Conservation (phyloP, 1,140 invertebrate species). For the Drosophila repleta region DNA sequence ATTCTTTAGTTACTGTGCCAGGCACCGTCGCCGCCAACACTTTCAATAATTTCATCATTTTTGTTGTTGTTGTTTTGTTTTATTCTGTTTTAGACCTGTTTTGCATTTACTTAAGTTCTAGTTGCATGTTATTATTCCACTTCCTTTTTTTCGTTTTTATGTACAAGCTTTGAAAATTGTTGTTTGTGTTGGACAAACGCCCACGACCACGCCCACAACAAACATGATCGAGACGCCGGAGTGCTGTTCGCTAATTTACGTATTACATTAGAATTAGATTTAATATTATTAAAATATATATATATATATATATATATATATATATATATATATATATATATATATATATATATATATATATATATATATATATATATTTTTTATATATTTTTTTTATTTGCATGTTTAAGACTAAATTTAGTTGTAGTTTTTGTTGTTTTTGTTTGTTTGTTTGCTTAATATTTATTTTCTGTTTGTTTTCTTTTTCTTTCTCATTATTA, state of each 20-base stretch:
- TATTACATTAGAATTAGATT: conserved; percentile 27
- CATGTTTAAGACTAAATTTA: conserved; percentile 59
- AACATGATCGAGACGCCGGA: conserved; percentile 15
- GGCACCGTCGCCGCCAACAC: conserved; percentile 59
- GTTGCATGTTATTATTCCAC: conserved; percentile 26
- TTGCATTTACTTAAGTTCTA: conserved; percentile 43
- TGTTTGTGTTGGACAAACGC: conserved; percentile 36
- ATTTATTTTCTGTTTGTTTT: conserved; percentile 29
- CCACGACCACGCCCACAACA: conserved; percentile 16
- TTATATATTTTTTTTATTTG: conserved; percentile 31
- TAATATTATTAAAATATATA: conserved; percentile 12
- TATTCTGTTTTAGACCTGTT: conserved; percentile 45
- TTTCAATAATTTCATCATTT: conserved; percentile 21
- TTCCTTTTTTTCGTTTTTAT: conserved; percentile 30
- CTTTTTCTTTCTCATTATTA: conserved; percentile 45
- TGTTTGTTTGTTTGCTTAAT: conserved; percentile 20
- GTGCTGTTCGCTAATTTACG: conserved; percentile 32
- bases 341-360: too few relatives aligned
- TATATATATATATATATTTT: conserved; percentile 16
- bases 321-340: too few relatives aligned
- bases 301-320: too few relatives aligned
- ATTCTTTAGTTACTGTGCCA: conserved; percentile 68
- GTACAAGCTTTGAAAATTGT: conserved; percentile 41
- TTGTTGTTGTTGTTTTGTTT: conserved; percentile 9
- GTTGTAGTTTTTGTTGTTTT: conserved; percentile 38